Percentiles rank a stretch among this genome's conserved stretches.
phyloP scores from a whole-genome alignment of 1,140 invertebrate genomes.

The Dryas iulia region DNA sequence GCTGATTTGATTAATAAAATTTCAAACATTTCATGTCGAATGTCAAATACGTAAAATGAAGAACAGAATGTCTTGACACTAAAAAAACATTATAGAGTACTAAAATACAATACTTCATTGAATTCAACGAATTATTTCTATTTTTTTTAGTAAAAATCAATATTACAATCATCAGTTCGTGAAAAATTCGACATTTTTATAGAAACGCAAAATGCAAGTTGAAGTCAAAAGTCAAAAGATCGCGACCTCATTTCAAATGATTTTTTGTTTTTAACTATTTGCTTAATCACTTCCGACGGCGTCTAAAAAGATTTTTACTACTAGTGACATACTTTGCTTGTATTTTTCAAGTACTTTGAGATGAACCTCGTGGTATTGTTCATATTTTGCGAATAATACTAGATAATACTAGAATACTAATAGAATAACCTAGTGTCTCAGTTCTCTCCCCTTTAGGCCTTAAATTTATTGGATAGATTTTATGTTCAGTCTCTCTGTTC shows the following conservation, averaged over 20 bases:
- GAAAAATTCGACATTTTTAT: neutral
- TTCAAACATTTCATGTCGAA: too few species aligned
- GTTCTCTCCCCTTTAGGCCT: too few species aligned
- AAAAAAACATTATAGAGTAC: too few species aligned
- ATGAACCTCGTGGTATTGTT: neutral
- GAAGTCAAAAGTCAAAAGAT: neutral
- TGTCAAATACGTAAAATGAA: too few species aligned
- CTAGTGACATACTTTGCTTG: neutral
- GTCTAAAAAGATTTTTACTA: neutral
- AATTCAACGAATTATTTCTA: neutral
- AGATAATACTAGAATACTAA: too few species aligned
- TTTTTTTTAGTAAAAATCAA: neutral
- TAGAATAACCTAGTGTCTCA: too few species aligned
- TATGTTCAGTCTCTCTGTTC: too few species aligned
- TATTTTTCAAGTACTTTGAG: neutral
- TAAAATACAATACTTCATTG: too few species aligned
- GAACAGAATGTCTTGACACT: too few species aligned
- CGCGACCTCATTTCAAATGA: constrained; percentile 3
- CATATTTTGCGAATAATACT: too few species aligned
- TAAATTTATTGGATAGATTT: too few species aligned
- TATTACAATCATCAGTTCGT: neutral
- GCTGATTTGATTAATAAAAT: too few species aligned
- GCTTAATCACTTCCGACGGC: constrained; percentile 1
- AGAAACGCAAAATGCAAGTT: neutral
- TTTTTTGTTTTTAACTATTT: constrained; percentile 3